Evolutionary conservation across 2,888 invertebrate genomes (phyloP), one percentile per base, ranked within the genome.

Genomic region (Lasioglossum marginatum): DNA sequence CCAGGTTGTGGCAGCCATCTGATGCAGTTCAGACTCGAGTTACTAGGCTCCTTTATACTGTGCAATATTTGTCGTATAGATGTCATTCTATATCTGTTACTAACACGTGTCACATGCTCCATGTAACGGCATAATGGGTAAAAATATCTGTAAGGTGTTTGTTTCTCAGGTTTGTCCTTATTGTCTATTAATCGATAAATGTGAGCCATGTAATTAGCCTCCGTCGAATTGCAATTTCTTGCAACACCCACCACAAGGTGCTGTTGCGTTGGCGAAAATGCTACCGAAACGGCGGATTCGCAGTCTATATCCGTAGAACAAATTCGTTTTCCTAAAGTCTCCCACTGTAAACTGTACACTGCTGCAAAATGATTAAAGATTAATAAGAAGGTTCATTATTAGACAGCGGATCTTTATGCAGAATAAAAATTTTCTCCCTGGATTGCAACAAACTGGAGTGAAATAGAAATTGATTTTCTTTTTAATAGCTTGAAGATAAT

Each of bases 1-100:
- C 98, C 98, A 0, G 98, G 97, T 73, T 96, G 96, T 0, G 98
- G 98, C 79, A 98, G 96, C 98, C 98, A 98, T 79, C 97, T 96
- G 78, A 98, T 97, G 92, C 98, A 98, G 96, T 98, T 98, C 72
- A 98, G 96, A 94, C 97, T 97, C 81, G 97, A 97, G 92, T 97
- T 97, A 74, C 96, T 96, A 71, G 96, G 94, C n/a, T 94, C 95
- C 71, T 1, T 95, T 96, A 88, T 96, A 96, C 96, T 96, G 91
- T 97, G 97, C 92, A 97, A 96, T 87, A 98, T 95, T 92, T 97
- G 97, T 87, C 97, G 96, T 79, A 97, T 95, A 14, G 97, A 96
- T 27, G 96, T 95, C 92, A 96, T 94, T 79, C 92, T 94, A 57
- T 3, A 1, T 68, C 23, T 63, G 16, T 63, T 16, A 63, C 1